Percentiles rank a stretch among this genome's conserved stretches.
These are phyloP conservation scores for Halocynthia aurantium DNA, from an alignment of 23 tunicate genomes.

Conservation along the genomic window DNA sequence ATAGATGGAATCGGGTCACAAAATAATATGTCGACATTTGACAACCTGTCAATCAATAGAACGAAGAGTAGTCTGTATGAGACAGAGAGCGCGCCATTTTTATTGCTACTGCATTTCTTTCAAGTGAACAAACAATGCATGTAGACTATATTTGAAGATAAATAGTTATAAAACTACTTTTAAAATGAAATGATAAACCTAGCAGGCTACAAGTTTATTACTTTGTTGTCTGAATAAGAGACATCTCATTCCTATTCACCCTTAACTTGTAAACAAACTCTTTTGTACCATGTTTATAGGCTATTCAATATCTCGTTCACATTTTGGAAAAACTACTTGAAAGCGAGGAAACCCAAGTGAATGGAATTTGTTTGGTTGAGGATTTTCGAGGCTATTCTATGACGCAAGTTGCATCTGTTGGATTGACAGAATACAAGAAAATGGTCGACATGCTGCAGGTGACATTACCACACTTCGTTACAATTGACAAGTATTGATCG, in stretches of 20 bases:
- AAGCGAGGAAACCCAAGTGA: slow-evolving; percentile 68
- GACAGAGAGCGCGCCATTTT: too few relatives aligned
- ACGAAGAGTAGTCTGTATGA: too few relatives aligned
- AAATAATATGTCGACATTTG: too few relatives aligned
- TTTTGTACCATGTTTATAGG: slow-evolving; percentile 23
- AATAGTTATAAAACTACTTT: too few relatives aligned
- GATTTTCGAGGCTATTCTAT: slow-evolving; percentile 70
- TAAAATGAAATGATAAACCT: too few relatives aligned
- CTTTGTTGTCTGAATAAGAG: background rate
- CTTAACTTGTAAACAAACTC: background rate
- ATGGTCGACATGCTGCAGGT: slow-evolving; percentile 93
- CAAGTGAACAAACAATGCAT: too few relatives aligned
- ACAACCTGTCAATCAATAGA: too few relatives aligned
- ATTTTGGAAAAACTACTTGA: slow-evolving; percentile 58
- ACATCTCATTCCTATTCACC: background rate
- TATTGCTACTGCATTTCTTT: too few relatives aligned
- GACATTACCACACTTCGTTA: too few relatives aligned
- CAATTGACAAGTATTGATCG: background rate
- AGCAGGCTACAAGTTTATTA: too few relatives aligned
- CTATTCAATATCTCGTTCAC: slow-evolving; percentile 42
- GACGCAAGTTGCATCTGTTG: slow-evolving; percentile 64
- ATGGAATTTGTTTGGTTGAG: slow-evolving; percentile 69
- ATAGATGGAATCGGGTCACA: too few relatives aligned
- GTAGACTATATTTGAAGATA: too few relatives aligned
- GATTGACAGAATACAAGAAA: slow-evolving; percentile 50